Base-by-base conservation (phyloP, 1,140 invertebrate genomes). In the Gryon sp. region DNA sequence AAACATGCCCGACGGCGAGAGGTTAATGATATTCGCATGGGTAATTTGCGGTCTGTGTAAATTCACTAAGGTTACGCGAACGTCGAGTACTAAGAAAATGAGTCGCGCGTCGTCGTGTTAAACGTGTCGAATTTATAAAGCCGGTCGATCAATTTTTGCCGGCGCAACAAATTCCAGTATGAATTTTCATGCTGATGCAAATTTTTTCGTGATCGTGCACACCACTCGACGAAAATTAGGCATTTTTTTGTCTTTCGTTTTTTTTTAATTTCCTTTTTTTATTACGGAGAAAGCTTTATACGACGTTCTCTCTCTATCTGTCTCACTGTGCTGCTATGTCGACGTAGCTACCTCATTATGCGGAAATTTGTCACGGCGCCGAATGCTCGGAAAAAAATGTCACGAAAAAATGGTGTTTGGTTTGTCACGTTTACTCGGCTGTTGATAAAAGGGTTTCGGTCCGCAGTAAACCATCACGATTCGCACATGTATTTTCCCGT, bases 401-500 rank as follows among this genome's bases (percentile, higher is more conserved):
- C 15, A 14, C 24, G 24, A 41, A 78, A 78, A 74, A 63, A 20
- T 18, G 26, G 6, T 70, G 48, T 78, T 78, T 69, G 66, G 50
- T 70, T 70, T 66, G 66, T 55, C 52, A 52, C 57, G 65, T 69
- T 74, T 55, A 20, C 32, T 75, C 32, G 43, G 24, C 30, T 50
- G 46, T 75, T 70, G 70, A 72, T 70, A 60, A 38, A 70, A 74
- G 59, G 65, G 20, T 78, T 68, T 74, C 45, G 63, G 60, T 43
- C 28, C n/a, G 45, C 43, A 60, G 60, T 65, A 57, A 78, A 79
- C 72, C 68, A 72, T 68, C 53, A 46, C 65, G 59, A 74, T 15
- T 72, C 70, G 57, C 65, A 73, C 66, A 50, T 68, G 70, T 68
- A 75, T 79, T 79, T 72, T 79, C 60, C 38, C 72, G 66, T 72